These are phyloP conservation scores for Silurus asotus DNA, from an alignment of 2,113 vertebrate genomes.

Conservation along the genomic window DNA sequence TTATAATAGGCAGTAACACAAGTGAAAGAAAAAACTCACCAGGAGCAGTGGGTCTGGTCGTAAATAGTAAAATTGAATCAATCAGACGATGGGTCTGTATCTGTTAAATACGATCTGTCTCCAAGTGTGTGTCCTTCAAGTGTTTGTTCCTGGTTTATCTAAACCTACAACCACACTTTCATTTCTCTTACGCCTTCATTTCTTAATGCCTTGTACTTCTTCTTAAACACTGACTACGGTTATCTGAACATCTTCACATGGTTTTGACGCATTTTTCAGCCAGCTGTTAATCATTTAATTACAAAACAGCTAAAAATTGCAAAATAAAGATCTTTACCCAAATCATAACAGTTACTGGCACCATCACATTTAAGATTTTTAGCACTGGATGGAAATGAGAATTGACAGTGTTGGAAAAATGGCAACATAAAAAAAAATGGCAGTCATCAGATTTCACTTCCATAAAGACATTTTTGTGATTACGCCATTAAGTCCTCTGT, in stretches of 20 bases:
- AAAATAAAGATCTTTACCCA: neutral
- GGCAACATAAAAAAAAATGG: no score
- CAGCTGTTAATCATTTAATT: neutral
- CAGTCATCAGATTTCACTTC: no score
- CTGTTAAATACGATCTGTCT: neutral
- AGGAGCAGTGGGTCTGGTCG: neutral
- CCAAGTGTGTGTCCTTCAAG: neutral
- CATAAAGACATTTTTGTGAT: no score
- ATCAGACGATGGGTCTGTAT: neutral
- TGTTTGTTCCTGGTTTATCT: neutral
- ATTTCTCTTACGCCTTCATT: neutral
- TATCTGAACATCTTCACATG: neutral
- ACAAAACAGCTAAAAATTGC: neutral
- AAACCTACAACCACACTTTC: neutral
- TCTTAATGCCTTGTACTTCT: neutral
- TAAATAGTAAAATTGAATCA: neutral
- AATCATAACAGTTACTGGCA: neutral
- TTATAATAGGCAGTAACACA: neutral
- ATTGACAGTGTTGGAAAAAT: no score
- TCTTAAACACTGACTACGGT: neutral
- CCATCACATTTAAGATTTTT: no score
- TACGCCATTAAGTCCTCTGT: no score
- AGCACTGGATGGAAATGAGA: no score
- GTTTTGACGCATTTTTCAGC: neutral
- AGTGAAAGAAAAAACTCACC: conserved; percentile 3